These are phyloP conservation scores for Alcedo quadribrachys DNA, from an alignment of 2,797 vertebrate genomes.

Conservation along the genomic window DNA sequence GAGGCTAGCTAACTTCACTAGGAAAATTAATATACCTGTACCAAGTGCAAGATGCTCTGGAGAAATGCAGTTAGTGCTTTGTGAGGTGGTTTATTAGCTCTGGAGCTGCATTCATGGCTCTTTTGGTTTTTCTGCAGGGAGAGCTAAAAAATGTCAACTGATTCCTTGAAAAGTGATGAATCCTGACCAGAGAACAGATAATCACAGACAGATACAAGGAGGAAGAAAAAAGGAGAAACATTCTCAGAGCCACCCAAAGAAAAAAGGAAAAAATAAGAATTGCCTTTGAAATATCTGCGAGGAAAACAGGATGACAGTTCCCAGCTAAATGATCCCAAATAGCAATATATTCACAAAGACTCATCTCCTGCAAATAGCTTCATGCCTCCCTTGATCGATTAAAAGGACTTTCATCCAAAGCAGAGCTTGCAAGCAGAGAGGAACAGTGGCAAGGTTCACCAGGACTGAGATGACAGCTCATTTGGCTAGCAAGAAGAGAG, in stretches of 20 bases:
- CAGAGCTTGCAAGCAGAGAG: background rate
- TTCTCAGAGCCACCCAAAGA: background rate
- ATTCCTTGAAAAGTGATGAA: background rate
- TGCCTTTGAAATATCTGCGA: background rate
- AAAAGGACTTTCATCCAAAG: background rate
- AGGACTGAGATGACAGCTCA: background rate
- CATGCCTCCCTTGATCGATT: accelerated
- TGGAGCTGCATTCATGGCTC: background rate
- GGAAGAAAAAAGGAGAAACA: background rate
- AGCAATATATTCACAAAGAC: accelerated
- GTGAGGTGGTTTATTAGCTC: background rate
- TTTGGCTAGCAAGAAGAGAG: background rate
- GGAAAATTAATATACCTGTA: background rate
- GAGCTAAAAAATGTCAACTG: background rate
- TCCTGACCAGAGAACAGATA: background rate
- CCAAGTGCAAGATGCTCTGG: accelerated
- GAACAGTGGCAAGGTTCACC: background rate
- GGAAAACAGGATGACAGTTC: background rate
- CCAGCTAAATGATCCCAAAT: background rate
- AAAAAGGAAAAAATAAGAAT: background rate
- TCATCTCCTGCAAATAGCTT: background rate
- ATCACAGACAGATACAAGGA: background rate
- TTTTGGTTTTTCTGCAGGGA: background rate
- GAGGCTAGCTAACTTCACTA: background rate
- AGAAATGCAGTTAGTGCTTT: background rate